A percentile compares a stretch with the other conserved stretches of the same genome.
phyloP scores from a whole-genome alignment of 2,888 invertebrate species.

The Reticulitermes lucifugus region DNA sequence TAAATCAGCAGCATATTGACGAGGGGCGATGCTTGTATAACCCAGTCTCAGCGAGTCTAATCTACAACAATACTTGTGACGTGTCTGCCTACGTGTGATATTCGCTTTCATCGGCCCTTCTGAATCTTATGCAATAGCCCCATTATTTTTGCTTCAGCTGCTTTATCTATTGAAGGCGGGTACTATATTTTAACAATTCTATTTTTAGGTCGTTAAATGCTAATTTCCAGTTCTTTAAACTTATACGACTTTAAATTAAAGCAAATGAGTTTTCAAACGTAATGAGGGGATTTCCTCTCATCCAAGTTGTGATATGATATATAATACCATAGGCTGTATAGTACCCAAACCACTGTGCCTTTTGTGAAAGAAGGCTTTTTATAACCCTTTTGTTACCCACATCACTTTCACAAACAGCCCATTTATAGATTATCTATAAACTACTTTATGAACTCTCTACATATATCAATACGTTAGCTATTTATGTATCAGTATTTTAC shows the following conservation, averaged over 20 bases:
- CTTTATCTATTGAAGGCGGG: background rate
- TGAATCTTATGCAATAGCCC: background rate
- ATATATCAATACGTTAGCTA: background rate
- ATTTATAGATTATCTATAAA: conserved; percentile 33
- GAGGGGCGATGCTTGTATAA: background rate
- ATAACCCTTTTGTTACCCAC: conserved; percentile 22
- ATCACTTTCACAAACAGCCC: background rate
- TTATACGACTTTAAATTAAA: conserved; percentile 25
- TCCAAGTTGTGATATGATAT: conserved; percentile 1
- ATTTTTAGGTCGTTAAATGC: conserved; percentile 26
- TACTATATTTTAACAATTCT: conserved; percentile 9
- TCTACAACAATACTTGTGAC: conserved; percentile 18
- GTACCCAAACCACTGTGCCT: background rate
- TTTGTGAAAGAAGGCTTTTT: conserved; percentile 17
- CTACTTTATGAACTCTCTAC: conserved; percentile 1
- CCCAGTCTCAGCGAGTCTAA: background rate
- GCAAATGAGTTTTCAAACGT: conserved; percentile 20
- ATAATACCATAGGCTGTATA: background rate
- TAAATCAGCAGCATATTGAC: background rate
- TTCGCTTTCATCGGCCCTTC: background rate
- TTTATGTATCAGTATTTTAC: background rate
- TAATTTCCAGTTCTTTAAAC: conserved; percentile 16
- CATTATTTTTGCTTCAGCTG: conserved; percentile 32
- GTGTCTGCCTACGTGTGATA: background rate
- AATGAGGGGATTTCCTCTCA: background rate